Conservation (phyloP, 2,888 invertebrate genomes). For the Allophyes oxyacanthae region DNA sequence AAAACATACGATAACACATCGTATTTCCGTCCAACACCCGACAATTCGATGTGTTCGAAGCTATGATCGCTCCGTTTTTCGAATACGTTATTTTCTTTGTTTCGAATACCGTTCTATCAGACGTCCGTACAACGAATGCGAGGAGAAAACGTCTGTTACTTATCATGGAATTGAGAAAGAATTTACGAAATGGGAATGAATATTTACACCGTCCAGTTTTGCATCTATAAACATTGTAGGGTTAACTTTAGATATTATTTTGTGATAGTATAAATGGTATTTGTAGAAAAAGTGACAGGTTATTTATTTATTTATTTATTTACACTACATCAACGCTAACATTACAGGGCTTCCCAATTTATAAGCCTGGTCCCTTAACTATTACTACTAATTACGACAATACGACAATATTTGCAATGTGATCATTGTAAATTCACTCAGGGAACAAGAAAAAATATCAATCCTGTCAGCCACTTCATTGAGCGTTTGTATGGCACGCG, state of each 20-base stretch:
- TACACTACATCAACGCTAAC: no score
- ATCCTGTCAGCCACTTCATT: no score
- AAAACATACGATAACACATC: constrained; percentile 18
- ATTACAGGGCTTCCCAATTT: no score
- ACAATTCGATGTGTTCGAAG: constrained; percentile 5
- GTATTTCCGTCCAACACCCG: constrained; percentile 9
- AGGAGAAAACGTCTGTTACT: constrained; percentile 15
- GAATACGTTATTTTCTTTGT: constrained; percentile 45
- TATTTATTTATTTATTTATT: no score
- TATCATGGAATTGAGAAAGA: constrained; percentile 19
- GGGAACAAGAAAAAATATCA: no score
- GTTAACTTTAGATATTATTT: constrained; percentile 2
- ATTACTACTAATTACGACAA: no score
- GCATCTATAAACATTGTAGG: constrained; percentile 4
- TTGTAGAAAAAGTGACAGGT: no score
- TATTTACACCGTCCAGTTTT: constrained; percentile 19
- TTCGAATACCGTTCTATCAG: constrained; percentile 28
- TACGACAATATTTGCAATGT: no score
- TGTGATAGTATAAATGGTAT: no score
- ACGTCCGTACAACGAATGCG: constrained; percentile 20
- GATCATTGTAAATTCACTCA: no score
- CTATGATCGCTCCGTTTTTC: constrained; percentile 22
- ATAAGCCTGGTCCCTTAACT: no score
- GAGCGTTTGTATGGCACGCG: no score
- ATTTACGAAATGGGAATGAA: constrained; percentile 34